Conservation (phyloP, 2,797 vertebrate species). For the Aeoliscus strigatus region DNA sequence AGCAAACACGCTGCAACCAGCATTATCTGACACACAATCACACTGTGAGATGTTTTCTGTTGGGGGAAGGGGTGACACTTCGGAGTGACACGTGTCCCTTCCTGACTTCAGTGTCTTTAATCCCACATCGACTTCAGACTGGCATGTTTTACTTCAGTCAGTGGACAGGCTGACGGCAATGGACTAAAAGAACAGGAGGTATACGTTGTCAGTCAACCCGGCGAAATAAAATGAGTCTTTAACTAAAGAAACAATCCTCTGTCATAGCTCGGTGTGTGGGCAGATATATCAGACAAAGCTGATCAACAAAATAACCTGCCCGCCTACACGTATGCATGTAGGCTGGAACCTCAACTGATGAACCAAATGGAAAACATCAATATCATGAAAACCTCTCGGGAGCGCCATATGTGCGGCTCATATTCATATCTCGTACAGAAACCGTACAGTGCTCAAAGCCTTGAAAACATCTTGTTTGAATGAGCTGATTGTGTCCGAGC, state of each 20-base stretch:
- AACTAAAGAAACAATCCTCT: slow-evolving; percentile 35
- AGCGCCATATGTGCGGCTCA: slow-evolving; percentile 33
- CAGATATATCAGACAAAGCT: slow-evolving; percentile 40
- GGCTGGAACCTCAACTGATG: slow-evolving; percentile 45
- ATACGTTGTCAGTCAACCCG: slow-evolving; percentile 27
- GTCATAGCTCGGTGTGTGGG: slow-evolving; percentile 35
- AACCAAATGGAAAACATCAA: slow-evolving; percentile 51
- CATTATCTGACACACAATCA: slow-evolving; percentile 34
- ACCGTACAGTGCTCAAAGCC: slow-evolving; percentile 43
- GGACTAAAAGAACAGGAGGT: slow-evolving; percentile 2
- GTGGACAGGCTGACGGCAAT: too few relatives aligned
- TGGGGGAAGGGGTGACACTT: too few relatives aligned
- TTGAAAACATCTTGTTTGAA: slow-evolving; percentile 61
- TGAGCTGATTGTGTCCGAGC: slow-evolving; percentile 57
- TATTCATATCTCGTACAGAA: slow-evolving; percentile 32
- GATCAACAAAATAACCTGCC: slow-evolving; percentile 45
- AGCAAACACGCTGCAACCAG: slow-evolving; percentile 24
- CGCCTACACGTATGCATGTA: slow-evolving; percentile 36
- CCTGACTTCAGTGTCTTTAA: too few relatives aligned
- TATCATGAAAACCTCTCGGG: too few relatives aligned
- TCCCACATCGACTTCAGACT: too few relatives aligned
- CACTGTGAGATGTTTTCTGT: slow-evolving; percentile 1
- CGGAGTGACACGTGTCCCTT: too few relatives aligned
- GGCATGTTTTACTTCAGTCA: too few relatives aligned
- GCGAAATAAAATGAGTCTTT: slow-evolving; percentile 40